These are phyloP conservation scores for Spodoptera frugiperda DNA, from an alignment of 1,140 invertebrate genomes.

Conservation along the genomic window DNA sequence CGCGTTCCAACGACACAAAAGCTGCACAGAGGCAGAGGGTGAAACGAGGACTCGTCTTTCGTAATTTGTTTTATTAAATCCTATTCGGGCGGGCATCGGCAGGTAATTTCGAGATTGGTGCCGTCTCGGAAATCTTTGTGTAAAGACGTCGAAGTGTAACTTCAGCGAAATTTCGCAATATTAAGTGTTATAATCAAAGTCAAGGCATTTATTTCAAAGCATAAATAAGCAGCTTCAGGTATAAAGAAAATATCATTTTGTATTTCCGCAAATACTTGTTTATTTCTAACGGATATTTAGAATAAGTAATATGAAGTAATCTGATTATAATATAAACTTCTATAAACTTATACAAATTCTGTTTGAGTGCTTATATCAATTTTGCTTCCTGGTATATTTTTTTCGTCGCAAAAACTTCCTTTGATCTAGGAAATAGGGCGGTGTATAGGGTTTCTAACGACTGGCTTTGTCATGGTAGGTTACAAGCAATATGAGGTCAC, in stretches of 20 bases:
- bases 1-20: constrained; percentile 6
- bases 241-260: background rate
- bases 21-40: constrained; percentile 7
- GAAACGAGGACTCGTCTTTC: background rate
- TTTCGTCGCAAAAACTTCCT: too few species aligned
- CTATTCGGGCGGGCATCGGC: background rate
- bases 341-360: too few species aligned
- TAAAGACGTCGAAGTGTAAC: background rate
- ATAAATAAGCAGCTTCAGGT: background rate
- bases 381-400: too few species aligned
- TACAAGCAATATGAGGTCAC: too few species aligned
- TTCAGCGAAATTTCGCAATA: constrained; percentile 2
- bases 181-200: background rate
- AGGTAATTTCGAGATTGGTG: constrained; percentile 19
- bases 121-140: background rate
- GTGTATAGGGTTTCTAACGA: too few species aligned
- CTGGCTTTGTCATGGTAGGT: too few species aligned
- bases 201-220: background rate
- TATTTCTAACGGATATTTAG: too few species aligned
- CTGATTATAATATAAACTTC: too few species aligned
- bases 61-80: constrained; percentile 39
- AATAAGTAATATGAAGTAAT: too few species aligned
- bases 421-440: too few species aligned
- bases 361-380: too few species aligned
- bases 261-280: too few species aligned